Base-by-base conservation (phyloP, 2,888 invertebrate genomes). In the Agapostemon virescens region DNA sequence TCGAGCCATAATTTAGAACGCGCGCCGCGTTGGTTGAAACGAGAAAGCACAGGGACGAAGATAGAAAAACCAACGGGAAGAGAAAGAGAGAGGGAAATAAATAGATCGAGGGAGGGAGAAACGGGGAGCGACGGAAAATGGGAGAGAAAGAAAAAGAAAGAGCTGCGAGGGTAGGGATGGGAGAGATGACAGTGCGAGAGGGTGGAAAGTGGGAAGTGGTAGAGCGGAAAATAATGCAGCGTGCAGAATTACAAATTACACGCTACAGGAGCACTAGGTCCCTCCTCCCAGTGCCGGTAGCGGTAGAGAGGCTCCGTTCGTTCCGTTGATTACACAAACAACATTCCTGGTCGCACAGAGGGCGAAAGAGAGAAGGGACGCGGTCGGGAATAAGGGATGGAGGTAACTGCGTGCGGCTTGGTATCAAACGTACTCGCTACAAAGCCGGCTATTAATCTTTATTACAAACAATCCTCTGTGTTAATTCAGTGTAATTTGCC, bases 311-410 rank as follows among this genome's bases (percentile, higher is more conserved):
- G 77, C 80, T 84, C 84, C 82, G 88, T 88, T 89, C 88, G 89
- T 89, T 88, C 85, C 89, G 90, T 89, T 89, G 90, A 90, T 90
- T 90, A 90, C 90, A 90, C 89, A 90, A 90, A 90, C 89, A 87
- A 85, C 88, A 86, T 86, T 87, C 85, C 84, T 82, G 79, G 82
- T 72, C 70, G 71, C 67, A 58, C 30, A 11, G 15, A 55, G 45
- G 30, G 76, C 11, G 33, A 38, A 23, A 26, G 69, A 20, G 79
- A 42, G 33, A 68, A 70, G 68, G 30, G 45, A 26, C 55, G 33
- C 9, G 23, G 15, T 58, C 30, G 26, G 64, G 77, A 66, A 78
- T 68, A 82, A 75, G 63, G 67, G 64, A 30, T 26, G 63, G 42
- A 69, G 33, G 63, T 5, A 33, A 67, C 68, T 40, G 75, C 67